Conservation (phyloP, 2,888 invertebrate genomes). For the Pteria penguin region DNA sequence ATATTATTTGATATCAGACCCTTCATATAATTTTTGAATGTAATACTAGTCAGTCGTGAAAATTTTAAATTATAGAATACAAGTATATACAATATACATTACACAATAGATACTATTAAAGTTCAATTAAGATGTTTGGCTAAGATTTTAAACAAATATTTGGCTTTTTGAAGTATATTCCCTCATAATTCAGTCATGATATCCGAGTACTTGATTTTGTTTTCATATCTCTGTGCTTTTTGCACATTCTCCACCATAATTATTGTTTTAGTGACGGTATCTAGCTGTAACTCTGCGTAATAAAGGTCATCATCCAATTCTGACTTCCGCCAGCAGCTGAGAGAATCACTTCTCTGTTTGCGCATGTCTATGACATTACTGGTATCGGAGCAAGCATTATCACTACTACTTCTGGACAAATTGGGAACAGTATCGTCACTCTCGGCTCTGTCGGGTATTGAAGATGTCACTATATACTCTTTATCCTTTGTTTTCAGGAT, state of each 20-base stretch:
- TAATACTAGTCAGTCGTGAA: too few relatives aligned
- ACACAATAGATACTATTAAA: too few relatives aligned
- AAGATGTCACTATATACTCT: not conserved
- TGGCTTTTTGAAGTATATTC: too few relatives aligned
- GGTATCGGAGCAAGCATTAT: not conserved
- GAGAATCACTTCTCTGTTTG: not conserved
- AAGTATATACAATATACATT: too few relatives aligned
- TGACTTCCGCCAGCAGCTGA: not conserved
- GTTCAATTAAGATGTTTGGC: too few relatives aligned
- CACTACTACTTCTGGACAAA: not conserved
- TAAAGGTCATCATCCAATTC: not conserved
- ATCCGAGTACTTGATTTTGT: slow-evolving; percentile 7
- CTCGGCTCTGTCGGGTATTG: not conserved
- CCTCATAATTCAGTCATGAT: slow-evolving; percentile 3
- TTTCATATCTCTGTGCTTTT: not conserved
- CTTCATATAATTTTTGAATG: too few relatives aligned
- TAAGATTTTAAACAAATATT: too few relatives aligned
- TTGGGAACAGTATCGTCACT: not conserved
- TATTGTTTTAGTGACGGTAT: not conserved
- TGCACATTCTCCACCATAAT: slow-evolving; percentile 4
- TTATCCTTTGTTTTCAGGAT: not conserved
- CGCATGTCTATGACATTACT: not conserved
- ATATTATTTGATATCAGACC: too few relatives aligned
- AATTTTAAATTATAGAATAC: too few relatives aligned
- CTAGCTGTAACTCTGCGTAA: slow-evolving; percentile 6